Evolutionary conservation across 2,797 vertebrate species (phyloP).

Genomic region (Garrulus glandarius): DNA sequence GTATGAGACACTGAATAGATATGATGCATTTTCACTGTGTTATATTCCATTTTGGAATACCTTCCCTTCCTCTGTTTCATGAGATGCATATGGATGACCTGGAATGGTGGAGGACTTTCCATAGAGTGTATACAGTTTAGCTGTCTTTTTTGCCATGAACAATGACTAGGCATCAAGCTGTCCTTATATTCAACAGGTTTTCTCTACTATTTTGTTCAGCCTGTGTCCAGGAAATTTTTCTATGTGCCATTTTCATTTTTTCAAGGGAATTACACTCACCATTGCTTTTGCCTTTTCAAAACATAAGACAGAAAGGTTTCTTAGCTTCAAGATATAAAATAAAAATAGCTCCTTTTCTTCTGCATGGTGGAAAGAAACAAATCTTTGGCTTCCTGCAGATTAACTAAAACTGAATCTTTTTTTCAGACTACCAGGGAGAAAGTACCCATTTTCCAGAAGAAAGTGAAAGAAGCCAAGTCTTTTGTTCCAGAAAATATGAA

Average conservation of each 20-base stretch:
- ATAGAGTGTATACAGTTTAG: neutral
- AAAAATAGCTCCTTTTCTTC: neutral
- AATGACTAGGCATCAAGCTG: neutral
- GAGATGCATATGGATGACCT: neutral
- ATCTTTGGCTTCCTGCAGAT: neutral
- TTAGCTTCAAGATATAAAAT: neutral
- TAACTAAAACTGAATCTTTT: neutral
- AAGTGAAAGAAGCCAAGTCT: neutral
- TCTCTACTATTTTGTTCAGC: neutral
- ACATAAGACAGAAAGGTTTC: neutral
- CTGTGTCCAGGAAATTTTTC: neutral
- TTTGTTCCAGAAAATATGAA: slow-evolving; percentile 21
- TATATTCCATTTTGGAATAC: neutral
- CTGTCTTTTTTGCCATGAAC: neutral
- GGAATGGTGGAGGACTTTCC: neutral
- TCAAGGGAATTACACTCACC: neutral
- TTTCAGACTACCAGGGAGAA: neutral
- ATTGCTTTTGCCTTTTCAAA: neutral
- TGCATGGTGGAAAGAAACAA: neutral
- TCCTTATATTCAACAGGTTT: neutral
- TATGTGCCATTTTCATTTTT: neutral
- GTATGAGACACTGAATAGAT: neutral
- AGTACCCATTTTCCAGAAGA: neutral
- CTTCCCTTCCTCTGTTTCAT: neutral
- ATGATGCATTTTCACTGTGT: neutral